A percentile compares a stretch with the other conserved stretches of the same genome.
These are phyloP conservation scores for Poeciliopsis retropinna DNA, from an alignment of 2,113 vertebrate species.

Conservation along the genomic window DNA sequence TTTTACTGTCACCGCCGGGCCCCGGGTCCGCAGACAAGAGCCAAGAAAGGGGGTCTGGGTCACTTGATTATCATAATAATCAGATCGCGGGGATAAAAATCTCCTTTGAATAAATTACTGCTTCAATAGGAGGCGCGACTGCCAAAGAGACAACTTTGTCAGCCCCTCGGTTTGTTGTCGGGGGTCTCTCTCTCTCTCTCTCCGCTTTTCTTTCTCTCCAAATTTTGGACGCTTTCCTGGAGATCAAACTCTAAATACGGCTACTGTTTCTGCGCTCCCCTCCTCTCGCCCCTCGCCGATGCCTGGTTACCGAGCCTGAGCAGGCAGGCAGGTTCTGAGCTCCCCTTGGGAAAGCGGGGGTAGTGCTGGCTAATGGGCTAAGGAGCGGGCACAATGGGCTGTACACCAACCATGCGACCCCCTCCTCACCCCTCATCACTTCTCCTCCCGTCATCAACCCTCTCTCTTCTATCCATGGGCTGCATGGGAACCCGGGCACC, in stretches of 20 bases:
- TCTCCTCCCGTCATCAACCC: constrained; percentile 42
- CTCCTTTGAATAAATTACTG: constrained; percentile 87
- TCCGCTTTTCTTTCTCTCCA: constrained; percentile 63
- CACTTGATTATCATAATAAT: constrained; percentile 84
- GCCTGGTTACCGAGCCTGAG: constrained; percentile 76
- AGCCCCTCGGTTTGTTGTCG: constrained; percentile 70
- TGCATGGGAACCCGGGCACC: constrained; percentile 85
- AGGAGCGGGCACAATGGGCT: constrained; percentile 73
- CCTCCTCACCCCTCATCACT: constrained; percentile 35
- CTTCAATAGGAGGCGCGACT: constrained; percentile 86
- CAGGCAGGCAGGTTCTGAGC: constrained; percentile 69
- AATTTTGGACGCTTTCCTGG: constrained; percentile 74
- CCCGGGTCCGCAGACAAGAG: constrained; percentile 79
- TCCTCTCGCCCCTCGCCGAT: constrained; percentile 41
- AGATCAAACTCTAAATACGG: constrained; percentile 74
- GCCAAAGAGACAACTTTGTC: constrained; percentile 87
- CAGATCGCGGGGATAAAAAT: constrained; percentile 83
- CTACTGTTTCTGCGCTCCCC: constrained; percentile 68
- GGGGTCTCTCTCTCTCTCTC: constrained; percentile 40
- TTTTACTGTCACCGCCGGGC: constrained; percentile 81
- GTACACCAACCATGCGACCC: constrained; percentile 58
- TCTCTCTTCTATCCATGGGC: constrained; percentile 47
- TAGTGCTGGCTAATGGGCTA: constrained; percentile 76
- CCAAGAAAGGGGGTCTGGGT: constrained; percentile 70
- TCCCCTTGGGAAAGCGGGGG: constrained; percentile 76